Evolutionary conservation across 2,888 invertebrate species (phyloP).

Genomic region (Lingula anatina): DNA sequence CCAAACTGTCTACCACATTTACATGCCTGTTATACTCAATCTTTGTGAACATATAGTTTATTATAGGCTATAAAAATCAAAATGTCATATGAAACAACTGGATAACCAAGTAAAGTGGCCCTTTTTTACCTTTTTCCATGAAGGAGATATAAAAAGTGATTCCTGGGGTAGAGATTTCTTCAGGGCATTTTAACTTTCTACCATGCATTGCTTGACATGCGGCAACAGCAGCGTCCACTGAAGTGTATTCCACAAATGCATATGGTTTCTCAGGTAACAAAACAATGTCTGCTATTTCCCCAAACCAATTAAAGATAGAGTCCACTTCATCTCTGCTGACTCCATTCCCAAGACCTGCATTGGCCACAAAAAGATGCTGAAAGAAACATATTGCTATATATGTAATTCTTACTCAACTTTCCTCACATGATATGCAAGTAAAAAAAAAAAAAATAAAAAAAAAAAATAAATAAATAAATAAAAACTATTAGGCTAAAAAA

Average conservation of each 20-base stretch:
- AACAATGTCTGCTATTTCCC: slow-evolving; percentile 60
- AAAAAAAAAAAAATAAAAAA: neutral
- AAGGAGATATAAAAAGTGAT: slow-evolving; percentile 62
- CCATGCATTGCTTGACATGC: slow-evolving; percentile 24
- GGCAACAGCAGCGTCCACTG: slow-evolving; percentile 53
- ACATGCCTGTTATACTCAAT: too few species aligned
- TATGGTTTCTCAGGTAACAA: slow-evolving; percentile 77
- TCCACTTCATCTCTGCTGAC: slow-evolving; percentile 64
- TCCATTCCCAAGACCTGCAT: slow-evolving; percentile 80
- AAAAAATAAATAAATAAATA: too few species aligned
- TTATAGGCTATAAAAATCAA: too few species aligned
- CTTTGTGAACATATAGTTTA: too few species aligned
- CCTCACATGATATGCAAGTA: neutral
- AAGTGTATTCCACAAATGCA: slow-evolving; percentile 67
- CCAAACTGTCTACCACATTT: too few species aligned
- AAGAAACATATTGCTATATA: slow-evolving; percentile 50
- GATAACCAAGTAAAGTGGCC: too few species aligned
- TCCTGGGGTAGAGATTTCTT: slow-evolving; percentile 54
- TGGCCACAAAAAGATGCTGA: slow-evolving; percentile 73
- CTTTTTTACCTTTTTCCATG: slow-evolving; percentile 61
- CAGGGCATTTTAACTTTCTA: slow-evolving; percentile 43
- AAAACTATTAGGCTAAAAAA: too few species aligned
- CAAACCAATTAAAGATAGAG: slow-evolving; percentile 56
- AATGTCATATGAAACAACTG: too few species aligned
- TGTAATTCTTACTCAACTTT: too few species aligned